A percentile compares a stretch with the other conserved stretches of the same genome.
Evolutionary conservation across 2,113 vertebrate species (phyloP).

Genomic region (Mystacornis crossleyi): DNA sequence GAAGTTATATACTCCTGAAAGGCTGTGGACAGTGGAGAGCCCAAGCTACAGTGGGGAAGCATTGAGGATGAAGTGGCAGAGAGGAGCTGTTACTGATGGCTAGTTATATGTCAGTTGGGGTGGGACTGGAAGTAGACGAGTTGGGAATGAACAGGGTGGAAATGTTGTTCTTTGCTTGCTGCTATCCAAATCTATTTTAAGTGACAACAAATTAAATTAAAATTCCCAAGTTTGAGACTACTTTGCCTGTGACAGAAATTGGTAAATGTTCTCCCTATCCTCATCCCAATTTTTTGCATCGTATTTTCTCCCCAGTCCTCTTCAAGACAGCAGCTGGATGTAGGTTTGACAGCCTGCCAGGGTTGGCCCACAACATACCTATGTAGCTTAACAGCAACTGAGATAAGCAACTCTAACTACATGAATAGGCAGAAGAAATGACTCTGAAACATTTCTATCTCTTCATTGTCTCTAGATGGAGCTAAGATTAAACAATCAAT

Average conservation of each 20-base stretch:
- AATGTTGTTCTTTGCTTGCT: background rate
- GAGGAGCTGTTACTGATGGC: background rate
- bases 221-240: background rate
- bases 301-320: background rate
- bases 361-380: rapidly evolving
- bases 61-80: background rate
- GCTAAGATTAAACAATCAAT: background rate
- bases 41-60: background rate
- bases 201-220: background rate
- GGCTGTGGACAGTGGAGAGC: background rate
- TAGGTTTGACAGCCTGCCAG: background rate
- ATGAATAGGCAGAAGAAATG: background rate
- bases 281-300: background rate
- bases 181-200: background rate
- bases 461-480: background rate
- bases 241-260: background rate
- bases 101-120: background rate
- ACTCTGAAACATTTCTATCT: background rate
- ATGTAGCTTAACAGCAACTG: background rate
- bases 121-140: background rate
- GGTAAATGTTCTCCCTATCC: background rate
- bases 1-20: background rate
- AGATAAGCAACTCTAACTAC: background rate
- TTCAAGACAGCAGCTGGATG: background rate
- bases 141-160: rapidly evolving